Evolutionary conservation across 2,888 invertebrate genomes (phyloP).

Genomic region (Microctonus brassicae): DNA sequence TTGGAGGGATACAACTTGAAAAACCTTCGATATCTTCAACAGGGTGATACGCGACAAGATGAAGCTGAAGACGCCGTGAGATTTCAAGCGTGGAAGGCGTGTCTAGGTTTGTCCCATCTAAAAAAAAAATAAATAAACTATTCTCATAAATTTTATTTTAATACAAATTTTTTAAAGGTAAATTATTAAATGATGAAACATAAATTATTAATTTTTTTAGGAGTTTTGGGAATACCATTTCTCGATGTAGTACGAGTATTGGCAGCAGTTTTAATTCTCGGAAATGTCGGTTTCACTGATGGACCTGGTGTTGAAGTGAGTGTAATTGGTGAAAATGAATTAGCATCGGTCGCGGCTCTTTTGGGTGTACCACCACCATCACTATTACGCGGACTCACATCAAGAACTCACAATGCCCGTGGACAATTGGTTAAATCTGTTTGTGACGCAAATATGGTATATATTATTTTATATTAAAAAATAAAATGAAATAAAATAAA

Average conservation of each 20-base stretch:
- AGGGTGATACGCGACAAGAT: constrained; percentile 81
- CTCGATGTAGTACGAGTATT: constrained; percentile 92
- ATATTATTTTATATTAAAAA: constrained; percentile 8
- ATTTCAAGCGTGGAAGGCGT: constrained; percentile 94
- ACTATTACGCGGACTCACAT: constrained; percentile 85
- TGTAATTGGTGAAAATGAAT: constrained; percentile 84
- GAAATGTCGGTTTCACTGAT: constrained; percentile 92
- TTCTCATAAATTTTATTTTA: background rate
- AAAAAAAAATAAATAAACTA: too few species aligned
- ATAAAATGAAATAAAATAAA: background rate
- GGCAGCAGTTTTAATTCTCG: constrained; percentile 90
- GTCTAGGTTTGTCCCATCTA: constrained; percentile 74
- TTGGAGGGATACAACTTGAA: constrained; percentile 87
- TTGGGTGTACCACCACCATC: constrained; percentile 83
- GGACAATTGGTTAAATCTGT: constrained; percentile 85
- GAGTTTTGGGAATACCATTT: constrained; percentile 93
- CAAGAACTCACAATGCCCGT: constrained; percentile 83
- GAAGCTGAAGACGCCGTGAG: constrained; percentile 80
- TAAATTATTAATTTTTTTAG: constrained; percentile 55
- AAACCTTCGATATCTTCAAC: constrained; percentile 85
- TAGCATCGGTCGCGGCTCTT: constrained; percentile 88
- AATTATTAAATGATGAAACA: background rate
- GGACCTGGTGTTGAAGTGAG: constrained; percentile 82
- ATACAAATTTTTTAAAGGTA: background rate
- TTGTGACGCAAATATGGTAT: constrained; percentile 84